phyloP scores from a whole-genome alignment of 2,797 vertebrate species.

The Eulemur coronatus region DNA sequence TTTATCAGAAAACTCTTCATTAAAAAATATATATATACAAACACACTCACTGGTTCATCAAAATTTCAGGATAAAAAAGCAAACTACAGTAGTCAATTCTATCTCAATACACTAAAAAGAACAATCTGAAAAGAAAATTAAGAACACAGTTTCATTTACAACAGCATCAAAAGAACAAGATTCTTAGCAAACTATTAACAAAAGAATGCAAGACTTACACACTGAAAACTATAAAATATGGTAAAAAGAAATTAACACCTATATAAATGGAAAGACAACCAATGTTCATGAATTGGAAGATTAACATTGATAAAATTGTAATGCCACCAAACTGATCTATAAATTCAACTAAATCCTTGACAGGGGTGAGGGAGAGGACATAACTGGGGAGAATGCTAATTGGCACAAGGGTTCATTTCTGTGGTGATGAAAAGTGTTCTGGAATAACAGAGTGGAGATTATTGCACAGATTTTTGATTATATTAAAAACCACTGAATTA shows the following conservation, averaged over 20 bases:
- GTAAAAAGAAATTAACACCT: neutral
- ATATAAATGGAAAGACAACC: neutral
- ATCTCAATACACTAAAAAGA: neutral
- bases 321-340: neutral
- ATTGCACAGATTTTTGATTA: neutral
- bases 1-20: neutral
- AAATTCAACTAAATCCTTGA: neutral
- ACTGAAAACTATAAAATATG: neutral
- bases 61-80: neutral
- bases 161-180: neutral
- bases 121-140: neutral
- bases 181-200: neutral
- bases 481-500: neutral
- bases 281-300: neutral
- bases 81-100: neutral
- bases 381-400: neutral
- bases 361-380: neutral
- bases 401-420: neutral
- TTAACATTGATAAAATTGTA: neutral
- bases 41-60: neutral
- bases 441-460: neutral
- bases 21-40: neutral
- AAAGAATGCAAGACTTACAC: neutral
- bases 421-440: neutral
- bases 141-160: neutral